A percentile compares a stretch with the other conserved stretches of the same genome.
Conservation (phyloP, 2,888 invertebrate genomes). For the Parnassius mnemosyne region DNA sequence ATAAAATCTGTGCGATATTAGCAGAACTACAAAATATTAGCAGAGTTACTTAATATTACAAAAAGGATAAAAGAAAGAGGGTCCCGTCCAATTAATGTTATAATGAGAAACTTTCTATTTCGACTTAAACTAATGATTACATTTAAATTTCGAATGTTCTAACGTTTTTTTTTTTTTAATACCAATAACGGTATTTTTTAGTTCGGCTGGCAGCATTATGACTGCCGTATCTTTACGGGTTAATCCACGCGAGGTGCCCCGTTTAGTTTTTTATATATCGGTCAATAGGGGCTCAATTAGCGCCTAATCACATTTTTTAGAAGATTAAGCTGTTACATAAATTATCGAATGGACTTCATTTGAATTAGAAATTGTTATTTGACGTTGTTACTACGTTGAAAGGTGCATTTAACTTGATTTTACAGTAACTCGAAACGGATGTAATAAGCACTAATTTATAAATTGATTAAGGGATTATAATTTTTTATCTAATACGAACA, state of each 20-base stretch:
- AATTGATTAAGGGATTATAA: no score
- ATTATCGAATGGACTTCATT: constrained; percentile 5
- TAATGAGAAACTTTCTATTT: background rate
- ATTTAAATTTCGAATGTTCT: constrained; percentile 12
- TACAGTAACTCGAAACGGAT: no score
- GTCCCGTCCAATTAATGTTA: no score
- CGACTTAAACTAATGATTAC: background rate
- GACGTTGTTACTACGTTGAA: background rate
- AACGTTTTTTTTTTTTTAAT: constrained; percentile 17
- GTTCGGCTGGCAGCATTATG: constrained; percentile 7
- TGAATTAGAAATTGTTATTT: constrained; percentile 17
- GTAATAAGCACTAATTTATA: background rate
- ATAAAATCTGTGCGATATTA: no score
- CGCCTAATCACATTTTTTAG: constrained; percentile 13
- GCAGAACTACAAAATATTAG: no score
- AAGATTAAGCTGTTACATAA: constrained; percentile 19
- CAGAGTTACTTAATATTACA: no score
- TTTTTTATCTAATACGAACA: no score
- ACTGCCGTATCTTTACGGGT: constrained; percentile 12
- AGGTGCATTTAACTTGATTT: background rate
- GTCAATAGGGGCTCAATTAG: constrained; percentile 26
- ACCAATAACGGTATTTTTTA: constrained; percentile 11
- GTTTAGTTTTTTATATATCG: constrained; percentile 22
- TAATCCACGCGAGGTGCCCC: constrained; percentile 16
- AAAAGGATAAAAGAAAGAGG: no score